phyloP scores from a whole-genome alignment of 2,113 vertebrate species.

The Corvus cornix region DNA sequence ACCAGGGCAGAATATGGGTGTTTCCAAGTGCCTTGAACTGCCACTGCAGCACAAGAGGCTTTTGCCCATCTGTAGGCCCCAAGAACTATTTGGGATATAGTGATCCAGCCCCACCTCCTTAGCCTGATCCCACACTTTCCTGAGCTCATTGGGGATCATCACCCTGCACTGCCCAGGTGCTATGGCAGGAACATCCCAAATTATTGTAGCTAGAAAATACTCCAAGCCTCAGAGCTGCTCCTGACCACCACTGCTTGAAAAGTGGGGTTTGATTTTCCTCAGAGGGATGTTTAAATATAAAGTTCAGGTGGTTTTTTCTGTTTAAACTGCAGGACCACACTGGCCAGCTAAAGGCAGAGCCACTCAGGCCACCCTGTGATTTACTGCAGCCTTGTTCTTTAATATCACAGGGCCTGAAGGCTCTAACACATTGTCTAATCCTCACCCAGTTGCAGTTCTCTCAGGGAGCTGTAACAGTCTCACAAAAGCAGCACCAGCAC shows the following conservation, averaged over 20 bases:
- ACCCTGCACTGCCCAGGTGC: neutral
- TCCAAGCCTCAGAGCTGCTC: neutral
- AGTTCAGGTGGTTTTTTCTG: neutral
- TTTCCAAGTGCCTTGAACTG: neutral
- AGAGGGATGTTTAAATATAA: neutral
- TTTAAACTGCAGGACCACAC: neutral
- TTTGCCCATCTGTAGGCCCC: neutral
- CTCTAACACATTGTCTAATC: neutral
- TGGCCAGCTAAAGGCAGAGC: neutral
- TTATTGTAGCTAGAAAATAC: neutral
- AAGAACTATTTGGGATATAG: neutral
- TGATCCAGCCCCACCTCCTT: neutral
- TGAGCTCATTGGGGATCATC: neutral
- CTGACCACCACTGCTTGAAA: neutral
- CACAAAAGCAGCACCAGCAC: neutral
- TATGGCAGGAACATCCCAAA: neutral
- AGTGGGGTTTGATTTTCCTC: neutral
- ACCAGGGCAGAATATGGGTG: neutral
- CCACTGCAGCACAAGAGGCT: neutral
- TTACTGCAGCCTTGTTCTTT: neutral
- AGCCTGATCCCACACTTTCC: fast-evolving
- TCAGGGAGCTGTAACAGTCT: neutral
- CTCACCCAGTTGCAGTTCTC: neutral
- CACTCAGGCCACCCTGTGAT: neutral
- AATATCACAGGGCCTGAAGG: neutral